Conservation (phyloP, 1,140 invertebrate species). For the Drosophila pachea region DNA sequence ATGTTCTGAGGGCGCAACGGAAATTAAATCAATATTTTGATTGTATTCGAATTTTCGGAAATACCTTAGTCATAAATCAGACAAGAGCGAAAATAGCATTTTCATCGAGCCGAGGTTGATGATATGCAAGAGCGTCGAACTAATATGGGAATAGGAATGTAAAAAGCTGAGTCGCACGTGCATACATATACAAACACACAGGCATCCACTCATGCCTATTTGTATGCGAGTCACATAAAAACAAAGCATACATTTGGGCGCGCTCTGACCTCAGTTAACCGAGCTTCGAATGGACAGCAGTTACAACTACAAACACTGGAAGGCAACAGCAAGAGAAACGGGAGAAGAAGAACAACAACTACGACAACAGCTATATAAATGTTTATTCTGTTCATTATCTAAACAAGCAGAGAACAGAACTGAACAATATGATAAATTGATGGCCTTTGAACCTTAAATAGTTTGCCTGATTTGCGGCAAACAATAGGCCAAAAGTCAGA, state of each 20-base stretch:
- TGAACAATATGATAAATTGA: slow-evolving; percentile 19
- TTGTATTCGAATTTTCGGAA: neutral
- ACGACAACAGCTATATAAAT: slow-evolving; percentile 6
- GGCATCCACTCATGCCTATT: neutral
- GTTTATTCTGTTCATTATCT: slow-evolving; percentile 59
- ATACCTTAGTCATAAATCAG: neutral
- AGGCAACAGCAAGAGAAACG: too few relatives aligned
- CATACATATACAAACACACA: neutral
- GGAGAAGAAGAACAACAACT: neutral
- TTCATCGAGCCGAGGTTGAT: neutral
- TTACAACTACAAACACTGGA: neutral
- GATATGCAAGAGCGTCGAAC: neutral
- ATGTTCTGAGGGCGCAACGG: too few relatives aligned
- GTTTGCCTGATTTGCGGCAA: neutral
- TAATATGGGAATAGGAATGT: too few relatives aligned
- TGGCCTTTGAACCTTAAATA: slow-evolving; percentile 9
- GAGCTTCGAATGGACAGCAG: neutral
- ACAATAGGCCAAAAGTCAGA: slow-evolving; percentile 14
- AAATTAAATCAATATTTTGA: slow-evolving; percentile 1
- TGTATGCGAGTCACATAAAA: slow-evolving; percentile 12
- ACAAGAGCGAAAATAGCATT: neutral
- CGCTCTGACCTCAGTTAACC: slow-evolving; percentile 11
- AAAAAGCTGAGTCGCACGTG: neutral
- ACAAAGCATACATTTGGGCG: slow-evolving; percentile 16
- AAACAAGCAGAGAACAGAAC: slow-evolving; percentile 5